Evolutionary conservation across 2,113 vertebrate species (phyloP), one percentile per base, ranked within the genome.

Genomic region (Muntiacus reevesi): DNA sequence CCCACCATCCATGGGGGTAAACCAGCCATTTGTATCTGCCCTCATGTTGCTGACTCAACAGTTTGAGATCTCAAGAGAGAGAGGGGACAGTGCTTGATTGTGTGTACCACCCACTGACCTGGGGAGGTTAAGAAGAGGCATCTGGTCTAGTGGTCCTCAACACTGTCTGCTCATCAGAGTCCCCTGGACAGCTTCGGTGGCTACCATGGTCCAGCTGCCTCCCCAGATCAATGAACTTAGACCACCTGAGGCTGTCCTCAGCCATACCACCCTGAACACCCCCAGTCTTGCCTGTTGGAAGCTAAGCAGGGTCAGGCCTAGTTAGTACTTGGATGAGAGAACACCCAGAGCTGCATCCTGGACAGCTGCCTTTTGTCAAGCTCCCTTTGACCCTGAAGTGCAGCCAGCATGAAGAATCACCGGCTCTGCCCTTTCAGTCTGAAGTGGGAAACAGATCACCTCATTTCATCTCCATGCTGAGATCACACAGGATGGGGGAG

Each of bases 131-230:
- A 67, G 30, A 47, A 78, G 86, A 78, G 2, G 11, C 55, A 47
- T 54, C 23, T 25, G 54, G 47, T 25, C 50, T 28, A 27, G 27
- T 5, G 8, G 33, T 79, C 50, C 50, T 82, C 79, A n/a, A 8
- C 10, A 3, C 79, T n/a, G 19, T n/a, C 50, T 82, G 50, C 79
- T 71, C 11, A 7, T 47, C 67, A 16, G 10, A n/a, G 11, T 50
- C 13, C n/a, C 54, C 57, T 28, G 43, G 15, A 67, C 1, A n/a
- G 52, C 52, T 83, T 43, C 7, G 12, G 40, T 36, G 52, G 30
- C 11, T 52, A 7, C 47, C 87, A 1, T 6, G 3, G 4, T 60
- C 10, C 6, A 14, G 55, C 30, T 1, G 25, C 11, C 1, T 45
- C 3, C 30, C 45, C 33, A 52, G 16, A 12, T 43, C 5, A 3